Evolutionary conservation across 2,888 invertebrate species (phyloP).

Genomic region (Limenitis arthemis): DNA sequence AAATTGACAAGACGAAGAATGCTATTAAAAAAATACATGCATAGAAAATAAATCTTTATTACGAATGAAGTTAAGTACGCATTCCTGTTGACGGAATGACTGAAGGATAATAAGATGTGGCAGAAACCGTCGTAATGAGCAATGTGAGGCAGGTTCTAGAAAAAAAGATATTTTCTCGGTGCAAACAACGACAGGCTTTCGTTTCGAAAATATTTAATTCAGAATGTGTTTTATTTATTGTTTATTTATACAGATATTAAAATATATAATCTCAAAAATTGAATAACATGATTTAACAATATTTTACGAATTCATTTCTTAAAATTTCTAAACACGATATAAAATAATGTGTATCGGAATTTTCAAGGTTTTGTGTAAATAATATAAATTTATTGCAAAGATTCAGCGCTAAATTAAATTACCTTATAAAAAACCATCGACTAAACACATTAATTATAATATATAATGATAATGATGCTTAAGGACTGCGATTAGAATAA

Average conservation of each 20-base stretch:
- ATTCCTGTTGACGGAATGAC: conserved; percentile 27
- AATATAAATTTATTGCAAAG: too few relatives aligned
- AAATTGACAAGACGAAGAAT: conserved; percentile 44
- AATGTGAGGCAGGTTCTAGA: conserved; percentile 39
- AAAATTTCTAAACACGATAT: too few relatives aligned
- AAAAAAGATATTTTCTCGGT: conserved; percentile 44
- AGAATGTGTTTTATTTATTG: conserved; percentile 16
- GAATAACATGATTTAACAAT: too few relatives aligned
- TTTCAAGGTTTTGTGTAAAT: too few relatives aligned
- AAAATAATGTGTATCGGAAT: too few relatives aligned
- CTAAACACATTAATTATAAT: too few relatives aligned
- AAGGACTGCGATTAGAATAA: not conserved
- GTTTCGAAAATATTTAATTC: conserved; percentile 30
- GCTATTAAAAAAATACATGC: conserved; percentile 27
- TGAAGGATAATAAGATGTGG: conserved; percentile 48
- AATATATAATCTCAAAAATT: too few relatives aligned
- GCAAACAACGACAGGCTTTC: conserved; percentile 37
- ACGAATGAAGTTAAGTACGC: conserved; percentile 23
- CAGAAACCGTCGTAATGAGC: conserved; percentile 47
- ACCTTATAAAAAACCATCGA: too few relatives aligned
- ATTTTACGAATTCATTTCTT: too few relatives aligned
- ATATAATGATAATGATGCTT: too few relatives aligned
- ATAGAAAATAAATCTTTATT: conserved; percentile 14
- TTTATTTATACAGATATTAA: not conserved
- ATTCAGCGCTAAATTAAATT: too few relatives aligned